These are phyloP conservation scores for Cantharis rustica DNA, from an alignment of 2,888 invertebrate species.

Conservation along the genomic window DNA sequence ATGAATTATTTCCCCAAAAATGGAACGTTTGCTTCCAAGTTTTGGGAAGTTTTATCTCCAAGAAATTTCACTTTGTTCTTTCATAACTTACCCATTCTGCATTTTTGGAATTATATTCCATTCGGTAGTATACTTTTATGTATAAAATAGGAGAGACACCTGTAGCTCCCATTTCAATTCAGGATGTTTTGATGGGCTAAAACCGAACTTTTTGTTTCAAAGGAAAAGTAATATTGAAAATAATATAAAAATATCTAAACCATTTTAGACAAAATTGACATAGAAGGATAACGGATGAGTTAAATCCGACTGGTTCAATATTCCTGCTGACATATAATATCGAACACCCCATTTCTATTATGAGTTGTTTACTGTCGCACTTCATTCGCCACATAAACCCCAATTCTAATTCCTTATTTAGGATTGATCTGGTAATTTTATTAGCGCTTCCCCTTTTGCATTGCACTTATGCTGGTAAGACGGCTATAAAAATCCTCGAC, in stretches of 20 bases:
- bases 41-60: no score
- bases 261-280: background rate
- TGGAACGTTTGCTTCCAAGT: no score
- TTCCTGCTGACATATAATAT: background rate
- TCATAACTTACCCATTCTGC: background rate
- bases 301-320: background rate
- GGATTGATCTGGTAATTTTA: background rate
- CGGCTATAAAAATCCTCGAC: background rate
- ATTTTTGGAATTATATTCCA: background rate
- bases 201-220: background rate
- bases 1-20: no score
- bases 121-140: background rate
- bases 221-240: background rate
- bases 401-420: background rate
- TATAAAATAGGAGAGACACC: background rate
- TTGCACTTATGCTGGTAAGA: background rate
- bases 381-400: background rate
- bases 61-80: background rate
- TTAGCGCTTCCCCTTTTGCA: background rate
- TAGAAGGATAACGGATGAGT: background rate
- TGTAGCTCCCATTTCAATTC: background rate
- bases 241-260: background rate
- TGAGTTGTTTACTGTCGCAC: background rate
- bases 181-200: background rate
- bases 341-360: background rate